Base-by-base conservation (phyloP, 2,113 vertebrate genomes). In the Panthera uncia region DNA sequence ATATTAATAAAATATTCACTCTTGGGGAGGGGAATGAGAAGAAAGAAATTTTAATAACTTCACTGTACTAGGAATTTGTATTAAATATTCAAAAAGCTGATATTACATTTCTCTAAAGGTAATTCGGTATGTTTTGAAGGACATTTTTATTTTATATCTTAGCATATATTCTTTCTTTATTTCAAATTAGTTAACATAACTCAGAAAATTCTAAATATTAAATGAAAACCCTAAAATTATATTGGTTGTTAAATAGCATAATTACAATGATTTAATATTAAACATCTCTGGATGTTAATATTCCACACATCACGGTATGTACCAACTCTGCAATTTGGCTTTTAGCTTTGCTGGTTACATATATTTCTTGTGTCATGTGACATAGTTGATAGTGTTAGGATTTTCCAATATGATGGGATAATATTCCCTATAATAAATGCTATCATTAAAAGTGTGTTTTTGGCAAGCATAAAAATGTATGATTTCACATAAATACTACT, bases 171-270 rank as follows among this genome's bases (percentile, higher is more conserved):
- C 38, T 94, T 13, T 96, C 36, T 88, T 88, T 4, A 50, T 74
- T 92, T 25, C 9, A 83, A 91, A 63, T 88, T 92, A 79, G 31
- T 83, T 92, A 95, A 73, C 21, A 57, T 97, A 89, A 97, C 16
- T 96, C 57, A 94, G 50, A 91, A 96, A 96, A 95, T 78, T 52
- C 76, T 97, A 80, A 81, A 93, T 94, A 93, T 78, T 91, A 80
- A 97, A 81, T 97, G 81, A 97, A 97, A 95, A 65, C 66, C 94
- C 69, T 98, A 91, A 97, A 96, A 79, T 96, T 45, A 97, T 97
- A 86, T 38, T 76, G 23, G 18, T 83, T 13, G 4, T 97, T 95
- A 86, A 97, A 76, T 95, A 89, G 57, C 0, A 1, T 94, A 96
- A 88, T 89, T 97, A 36, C 41, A 93, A 83, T 41, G 94, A 91